A percentile compares a stretch with the other conserved stretches of the same genome.
These are phyloP conservation scores for Pseudomyrmex cubaensis DNA, from an alignment of 1,140 invertebrate species.

Conservation along the genomic window DNA sequence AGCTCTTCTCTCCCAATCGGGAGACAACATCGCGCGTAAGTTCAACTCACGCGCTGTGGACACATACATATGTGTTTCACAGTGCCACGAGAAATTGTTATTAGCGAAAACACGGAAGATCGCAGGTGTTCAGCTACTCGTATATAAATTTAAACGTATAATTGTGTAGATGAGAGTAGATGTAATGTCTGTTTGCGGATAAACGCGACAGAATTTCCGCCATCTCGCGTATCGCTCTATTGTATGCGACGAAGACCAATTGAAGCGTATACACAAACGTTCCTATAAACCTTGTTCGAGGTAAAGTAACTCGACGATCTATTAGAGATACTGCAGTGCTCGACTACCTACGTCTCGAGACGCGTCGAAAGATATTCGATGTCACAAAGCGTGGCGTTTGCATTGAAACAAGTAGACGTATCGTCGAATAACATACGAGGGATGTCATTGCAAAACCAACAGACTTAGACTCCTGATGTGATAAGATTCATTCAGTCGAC, in stretches of 20 bases:
- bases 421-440: neutral
- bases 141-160: neutral
- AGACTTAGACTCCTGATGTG: too few relatives aligned
- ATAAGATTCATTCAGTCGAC: too few relatives aligned
- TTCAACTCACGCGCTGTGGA: conserved; percentile 3
- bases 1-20: conserved; percentile 38
- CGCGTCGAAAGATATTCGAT: conserved; percentile 49
- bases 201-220: neutral
- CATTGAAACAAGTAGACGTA: conserved; percentile 13
- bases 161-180: conserved; percentile 12
- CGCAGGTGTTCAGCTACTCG: too few relatives aligned
- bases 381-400: conserved; percentile 23
- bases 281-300: conserved; percentile 14
- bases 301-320: conserved; percentile 37
- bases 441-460: too few relatives aligned
- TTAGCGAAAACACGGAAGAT: too few relatives aligned
- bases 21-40: conserved; percentile 13
- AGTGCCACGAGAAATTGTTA: neutral
- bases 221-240: conserved; percentile 6
- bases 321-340: conserved; percentile 27
- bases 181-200: neutral
- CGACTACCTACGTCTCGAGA: conserved; percentile 20
- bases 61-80: neutral
- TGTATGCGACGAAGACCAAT: conserved; percentile 22
- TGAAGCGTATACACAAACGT: conserved; percentile 12